Percentiles rank a stretch among this genome's conserved stretches.
phyloP scores from a whole-genome alignment of 2,888 invertebrate genomes.

The Amblyjoppa fuscipennis region DNA sequence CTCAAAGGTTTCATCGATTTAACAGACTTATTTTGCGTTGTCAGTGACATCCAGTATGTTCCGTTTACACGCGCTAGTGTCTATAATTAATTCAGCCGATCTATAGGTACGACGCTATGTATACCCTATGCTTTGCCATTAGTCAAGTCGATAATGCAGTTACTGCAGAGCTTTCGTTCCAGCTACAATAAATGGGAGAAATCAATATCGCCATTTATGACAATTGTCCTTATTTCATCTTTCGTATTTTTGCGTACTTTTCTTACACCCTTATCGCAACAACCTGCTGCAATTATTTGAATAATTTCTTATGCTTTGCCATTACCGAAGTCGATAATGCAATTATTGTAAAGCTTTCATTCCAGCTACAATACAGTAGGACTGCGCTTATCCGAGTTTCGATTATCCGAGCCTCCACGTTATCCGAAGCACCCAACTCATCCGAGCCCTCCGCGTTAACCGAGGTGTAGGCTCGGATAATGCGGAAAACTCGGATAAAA shows the following conservation, averaged over 20 bases:
- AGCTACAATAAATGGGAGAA: neutral
- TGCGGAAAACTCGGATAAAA: too few species aligned
- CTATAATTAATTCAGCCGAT: slow-evolving; percentile 50
- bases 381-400: too few species aligned
- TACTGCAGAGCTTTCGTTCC: neutral
- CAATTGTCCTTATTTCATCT: neutral
- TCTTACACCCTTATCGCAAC: neutral
- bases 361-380: neutral
- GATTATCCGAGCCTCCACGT: too few species aligned
- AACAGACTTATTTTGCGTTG: neutral
- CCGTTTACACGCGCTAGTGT: neutral
- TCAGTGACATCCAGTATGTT: neutral
- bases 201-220: neutral
- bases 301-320: neutral
- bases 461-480: too few species aligned
- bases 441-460: too few species aligned
- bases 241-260: slow-evolving; percentile 8
- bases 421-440: too few species aligned
- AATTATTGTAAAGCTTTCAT: neutral
- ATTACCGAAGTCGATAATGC: slow-evolving; percentile 7
- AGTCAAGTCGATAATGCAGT: slow-evolving; percentile 13
- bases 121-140: neutral
- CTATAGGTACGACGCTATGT: slow-evolving; percentile 5
- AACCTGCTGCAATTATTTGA: neutral
- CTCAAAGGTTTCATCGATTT: neutral